These are phyloP conservation scores for Planococcus citri DNA, from an alignment of 1,140 invertebrate species.

Conservation along the genomic window DNA sequence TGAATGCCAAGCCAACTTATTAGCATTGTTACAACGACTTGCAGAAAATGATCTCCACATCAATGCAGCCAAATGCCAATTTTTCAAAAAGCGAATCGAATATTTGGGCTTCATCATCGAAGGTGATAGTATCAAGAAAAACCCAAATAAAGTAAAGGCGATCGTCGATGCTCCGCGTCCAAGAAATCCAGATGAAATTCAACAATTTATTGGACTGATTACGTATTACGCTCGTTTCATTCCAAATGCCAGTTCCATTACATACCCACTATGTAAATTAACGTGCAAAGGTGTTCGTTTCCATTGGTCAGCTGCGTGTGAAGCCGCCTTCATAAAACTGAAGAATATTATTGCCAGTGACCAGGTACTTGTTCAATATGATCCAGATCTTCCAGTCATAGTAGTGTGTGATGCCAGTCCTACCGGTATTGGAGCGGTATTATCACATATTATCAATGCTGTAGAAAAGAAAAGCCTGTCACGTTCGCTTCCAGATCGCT, in stretches of 20 bases:
- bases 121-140: conserved; percentile 28
- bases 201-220: no score
- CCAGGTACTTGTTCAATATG: no score
- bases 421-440: no score
- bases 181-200: no score
- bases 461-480: conserved; percentile 35
- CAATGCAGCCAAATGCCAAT: conserved; percentile 23
- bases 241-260: no score
- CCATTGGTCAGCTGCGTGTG: conserved; percentile 13
- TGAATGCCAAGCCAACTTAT: neutral
- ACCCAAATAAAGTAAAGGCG: conserved; percentile 34
- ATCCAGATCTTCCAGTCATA: no score
- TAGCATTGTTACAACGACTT: neutral
- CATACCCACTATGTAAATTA: neutral
- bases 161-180: no score
- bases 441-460: conserved; percentile 35
- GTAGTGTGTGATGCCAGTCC: no score
- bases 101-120: neutral
- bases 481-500: no score
- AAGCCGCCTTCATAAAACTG: conserved; percentile 26
- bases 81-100: conserved; percentile 9
- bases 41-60: conserved; percentile 24
- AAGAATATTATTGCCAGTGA: no score
- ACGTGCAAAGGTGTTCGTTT: neutral
- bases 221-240: no score